These are phyloP conservation scores for Episyrphus balteatus DNA, from an alignment of 1,140 invertebrate genomes.

Conservation along the genomic window DNA sequence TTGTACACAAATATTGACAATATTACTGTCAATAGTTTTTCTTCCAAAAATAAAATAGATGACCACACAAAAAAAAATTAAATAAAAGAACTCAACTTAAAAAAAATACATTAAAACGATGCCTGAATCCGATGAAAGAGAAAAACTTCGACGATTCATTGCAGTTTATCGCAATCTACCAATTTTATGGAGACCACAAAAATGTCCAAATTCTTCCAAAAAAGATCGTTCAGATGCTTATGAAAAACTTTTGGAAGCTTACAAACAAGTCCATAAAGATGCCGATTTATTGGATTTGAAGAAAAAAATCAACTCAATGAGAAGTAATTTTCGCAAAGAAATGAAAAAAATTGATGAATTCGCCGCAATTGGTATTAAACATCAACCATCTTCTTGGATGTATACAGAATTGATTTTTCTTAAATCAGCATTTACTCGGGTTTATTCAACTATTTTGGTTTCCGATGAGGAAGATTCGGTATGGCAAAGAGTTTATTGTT, in stretches of 20 bases:
- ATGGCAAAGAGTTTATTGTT: too few relatives aligned
- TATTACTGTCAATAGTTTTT: too few relatives aligned
- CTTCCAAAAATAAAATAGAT: too few relatives aligned
- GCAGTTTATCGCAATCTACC: constrained; percentile 30
- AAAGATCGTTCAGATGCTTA: constrained; percentile 30
- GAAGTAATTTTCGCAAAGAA: constrained; percentile 32
- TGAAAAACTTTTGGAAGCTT: constrained; percentile 27
- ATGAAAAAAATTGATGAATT: constrained; percentile 28
- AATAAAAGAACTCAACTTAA: too few relatives aligned
- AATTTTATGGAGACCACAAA: constrained; percentile 31
- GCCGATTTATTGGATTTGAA: constrained; percentile 32
- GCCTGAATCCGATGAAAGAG: too few relatives aligned
- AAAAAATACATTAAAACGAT: too few relatives aligned
- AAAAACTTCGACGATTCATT: constrained; percentile 20
- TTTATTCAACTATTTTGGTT: too few relatives aligned
- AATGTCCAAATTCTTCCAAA: constrained; percentile 29
- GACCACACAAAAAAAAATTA: too few relatives aligned
- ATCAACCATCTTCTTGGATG: constrained; percentile 31
- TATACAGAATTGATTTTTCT: constrained; percentile 30
- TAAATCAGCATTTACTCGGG: too few relatives aligned
- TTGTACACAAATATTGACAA: too few relatives aligned
- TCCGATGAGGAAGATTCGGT: too few relatives aligned
- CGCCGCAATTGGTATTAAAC: constrained; percentile 19
- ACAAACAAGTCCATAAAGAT: constrained; percentile 28
- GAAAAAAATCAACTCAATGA: constrained; percentile 31